Evolutionary conservation across 2,113 vertebrate genomes (phyloP).

Genomic region (Neodontobutis hainanensis): DNA sequence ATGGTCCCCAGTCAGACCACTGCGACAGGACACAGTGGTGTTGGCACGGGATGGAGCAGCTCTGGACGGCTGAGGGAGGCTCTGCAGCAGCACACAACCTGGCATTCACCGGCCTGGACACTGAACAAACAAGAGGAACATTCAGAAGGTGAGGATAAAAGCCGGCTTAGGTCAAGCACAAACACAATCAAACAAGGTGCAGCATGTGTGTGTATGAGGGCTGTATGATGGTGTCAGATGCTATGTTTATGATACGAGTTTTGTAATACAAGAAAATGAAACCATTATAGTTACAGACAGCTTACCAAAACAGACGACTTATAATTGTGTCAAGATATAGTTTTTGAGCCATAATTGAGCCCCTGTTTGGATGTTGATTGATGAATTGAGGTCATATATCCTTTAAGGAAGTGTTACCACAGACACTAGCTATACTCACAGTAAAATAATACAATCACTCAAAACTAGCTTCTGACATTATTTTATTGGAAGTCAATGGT

Average conservation of each 20-base stretch:
- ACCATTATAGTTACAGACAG: no score
- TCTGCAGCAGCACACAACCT: conserved; percentile 80
- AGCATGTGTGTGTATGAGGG: neutral
- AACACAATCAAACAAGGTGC: conserved; percentile 6
- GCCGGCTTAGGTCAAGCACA: conserved; percentile 19
- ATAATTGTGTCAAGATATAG: no score
- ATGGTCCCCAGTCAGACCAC: conserved; percentile 89
- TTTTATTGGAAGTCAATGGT: neutral
- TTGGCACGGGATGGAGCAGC: conserved; percentile 85
- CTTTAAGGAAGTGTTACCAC: no score
- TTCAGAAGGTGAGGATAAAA: conserved; percentile 12
- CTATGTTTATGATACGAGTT: neutral
- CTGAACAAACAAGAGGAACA: conserved; percentile 71
- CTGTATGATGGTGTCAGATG: neutral
- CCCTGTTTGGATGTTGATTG: no score
- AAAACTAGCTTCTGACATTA: neutral
- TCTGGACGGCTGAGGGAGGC: conserved; percentile 79
- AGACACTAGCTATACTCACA: no score
- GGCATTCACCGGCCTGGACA: conserved; percentile 84
- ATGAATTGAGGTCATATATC: no score
- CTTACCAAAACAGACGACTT: no score
- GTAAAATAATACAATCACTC: neutral
- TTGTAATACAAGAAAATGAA: no score
- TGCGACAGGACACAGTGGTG: conserved; percentile 81
- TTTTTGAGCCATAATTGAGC: no score